Evolutionary conservation across 2,888 invertebrate species (phyloP).

Genomic region (Eupithecia centaureata): DNA sequence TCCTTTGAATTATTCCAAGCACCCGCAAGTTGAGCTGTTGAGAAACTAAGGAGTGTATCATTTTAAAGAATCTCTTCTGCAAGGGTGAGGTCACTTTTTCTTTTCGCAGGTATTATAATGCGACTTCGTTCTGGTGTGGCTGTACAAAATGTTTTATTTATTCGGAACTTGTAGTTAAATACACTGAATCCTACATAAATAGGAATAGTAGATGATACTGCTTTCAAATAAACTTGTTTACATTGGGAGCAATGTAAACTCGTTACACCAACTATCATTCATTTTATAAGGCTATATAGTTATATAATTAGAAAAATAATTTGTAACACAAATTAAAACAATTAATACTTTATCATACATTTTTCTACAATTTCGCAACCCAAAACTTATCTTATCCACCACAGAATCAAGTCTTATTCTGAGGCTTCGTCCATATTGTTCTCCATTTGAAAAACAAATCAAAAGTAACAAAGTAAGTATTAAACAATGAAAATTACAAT

Average conservation of each 20-base stretch:
- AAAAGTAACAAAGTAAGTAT: no score
- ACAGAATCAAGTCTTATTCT: no score
- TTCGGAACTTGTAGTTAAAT: not conserved
- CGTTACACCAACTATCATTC: not conserved
- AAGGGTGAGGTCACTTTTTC: conserved; percentile 1
- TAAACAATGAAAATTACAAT: no score
- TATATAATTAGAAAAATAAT: no score
- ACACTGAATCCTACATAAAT: not conserved
- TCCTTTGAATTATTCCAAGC: conserved; percentile 65
- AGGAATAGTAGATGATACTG: not conserved
- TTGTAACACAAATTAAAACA: no score
- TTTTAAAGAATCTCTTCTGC: conserved; percentile 24
- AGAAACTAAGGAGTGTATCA: conserved; percentile 37
- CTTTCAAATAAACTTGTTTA: not conserved
- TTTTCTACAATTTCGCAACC: no score
- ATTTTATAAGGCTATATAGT: no score
- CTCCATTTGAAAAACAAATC: no score
- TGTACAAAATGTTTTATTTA: conserved; percentile 1
- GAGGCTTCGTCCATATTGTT: no score
- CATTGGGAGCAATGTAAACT: not conserved
- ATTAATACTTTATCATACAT: no score
- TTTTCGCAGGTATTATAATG: not conserved
- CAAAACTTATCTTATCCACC: no score
- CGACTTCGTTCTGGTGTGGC: not conserved
- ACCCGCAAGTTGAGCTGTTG: conserved; percentile 44